Base-by-base conservation (phyloP, 1,140 invertebrate species). In the Ceratoteleas bidentatus region DNA sequence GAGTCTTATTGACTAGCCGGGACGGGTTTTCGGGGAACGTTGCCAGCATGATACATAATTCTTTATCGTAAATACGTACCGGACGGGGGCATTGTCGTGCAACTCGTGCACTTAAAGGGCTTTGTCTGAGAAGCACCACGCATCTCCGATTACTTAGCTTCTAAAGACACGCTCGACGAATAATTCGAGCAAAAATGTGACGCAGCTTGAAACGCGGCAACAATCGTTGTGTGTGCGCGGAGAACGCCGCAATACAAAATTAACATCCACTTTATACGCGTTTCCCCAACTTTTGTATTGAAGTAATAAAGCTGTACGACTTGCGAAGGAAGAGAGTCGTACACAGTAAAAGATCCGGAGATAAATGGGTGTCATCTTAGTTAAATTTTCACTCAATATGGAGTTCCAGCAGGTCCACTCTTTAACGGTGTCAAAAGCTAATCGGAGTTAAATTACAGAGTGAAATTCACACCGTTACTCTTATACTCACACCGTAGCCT, bases 121-220 rank as follows among this genome's bases (percentile, higher is more conserved):
- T 80, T 80, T 80, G 56, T 74, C 69, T 80, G 69, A 68, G 62
- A 64, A 73, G 64, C 68, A 73, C 68, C 68, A 69, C 56, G 52
- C 69, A 79, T 73, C 76, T 73, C 61, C 62, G 68, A 79, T 79
- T 79, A 79, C 76, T 79, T 73, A 61, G 56, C 40, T 72, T 66
- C 76, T 61, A 79, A 79, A 64, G 68, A 79, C 61, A 16, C 43
- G 53, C 53, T 78, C 61, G 49, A 54, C 61, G 56, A 52, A 79
- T 66, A 79, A 72, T 79, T 79, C 68, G 72, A 61, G 61, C 36
- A 73, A 73, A 69, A 79, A 79, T 65, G 61, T 32, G 24, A 10
- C 75, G 64, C 33, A 8, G 50, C 11, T 40, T 34, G 14, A 64
- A 33, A 52, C 45, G 33, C 24, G 38, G 36, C 62, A 40, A 53